These are phyloP conservation scores for Virgularia gustaviana DNA, from an alignment of 92 coral and sea anemone genomes.

Conservation along the genomic window DNA sequence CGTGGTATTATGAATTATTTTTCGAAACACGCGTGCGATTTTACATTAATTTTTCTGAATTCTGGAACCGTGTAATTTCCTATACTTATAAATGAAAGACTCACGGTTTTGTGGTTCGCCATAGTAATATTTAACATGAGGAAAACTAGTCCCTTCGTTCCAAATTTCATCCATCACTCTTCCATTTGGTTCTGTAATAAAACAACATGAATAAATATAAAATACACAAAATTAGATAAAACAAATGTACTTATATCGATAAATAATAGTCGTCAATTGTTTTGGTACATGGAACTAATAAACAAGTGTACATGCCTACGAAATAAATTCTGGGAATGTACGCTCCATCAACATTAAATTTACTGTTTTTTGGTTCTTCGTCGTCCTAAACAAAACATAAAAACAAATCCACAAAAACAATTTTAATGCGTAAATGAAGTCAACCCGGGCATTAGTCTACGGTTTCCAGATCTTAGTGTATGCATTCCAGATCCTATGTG, in stretches of 20 bases:
- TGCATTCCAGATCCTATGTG: too few species aligned
- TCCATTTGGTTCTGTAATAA: conserved; percentile 51
- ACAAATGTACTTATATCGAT: not conserved
- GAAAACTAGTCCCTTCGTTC: conserved; percentile 64
- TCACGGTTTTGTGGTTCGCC: conserved; percentile 56
- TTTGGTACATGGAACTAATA: not conserved
- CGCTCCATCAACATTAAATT: conserved; percentile 83
- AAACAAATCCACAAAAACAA: too few species aligned
- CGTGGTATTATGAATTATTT: too few species aligned
- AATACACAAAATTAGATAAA: not conserved
- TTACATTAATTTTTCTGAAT: too few species aligned
- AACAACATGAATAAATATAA: not conserved
- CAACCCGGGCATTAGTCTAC: too few species aligned
- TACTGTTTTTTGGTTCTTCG: conserved; percentile 90
- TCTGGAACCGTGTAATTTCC: too few species aligned
- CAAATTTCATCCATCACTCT: conserved; percentile 56
- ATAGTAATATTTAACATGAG: conserved; percentile 67
- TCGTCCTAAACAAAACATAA: conserved; percentile 46
- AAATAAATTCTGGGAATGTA: conserved; percentile 81
- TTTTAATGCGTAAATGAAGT: too few species aligned
- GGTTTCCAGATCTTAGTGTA: too few species aligned
- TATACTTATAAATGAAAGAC: too few species aligned
- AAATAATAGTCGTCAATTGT: not conserved
- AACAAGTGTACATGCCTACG: conserved; percentile 55
- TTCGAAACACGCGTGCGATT: too few species aligned